These are phyloP conservation scores for Lagopus leucura DNA, from an alignment of 2,113 vertebrate genomes.

Conservation along the genomic window DNA sequence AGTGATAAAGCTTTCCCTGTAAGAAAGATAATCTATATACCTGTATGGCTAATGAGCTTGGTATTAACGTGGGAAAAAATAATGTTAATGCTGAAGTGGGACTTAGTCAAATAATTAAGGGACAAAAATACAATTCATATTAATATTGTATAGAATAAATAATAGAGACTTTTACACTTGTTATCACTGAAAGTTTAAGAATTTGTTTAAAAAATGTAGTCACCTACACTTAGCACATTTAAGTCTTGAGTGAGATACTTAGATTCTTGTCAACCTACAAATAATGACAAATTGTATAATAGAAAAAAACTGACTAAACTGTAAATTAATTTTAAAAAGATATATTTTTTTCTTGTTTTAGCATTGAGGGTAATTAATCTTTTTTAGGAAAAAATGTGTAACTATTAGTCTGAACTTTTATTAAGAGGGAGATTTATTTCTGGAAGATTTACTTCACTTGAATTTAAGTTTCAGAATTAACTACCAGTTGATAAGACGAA, in stretches of 20 bases:
- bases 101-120: background rate
- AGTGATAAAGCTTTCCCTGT: background rate
- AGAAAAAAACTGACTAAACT: background rate
- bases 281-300: background rate
- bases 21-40: background rate
- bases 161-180: background rate
- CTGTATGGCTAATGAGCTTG: background rate
- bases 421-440: background rate
- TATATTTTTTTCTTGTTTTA: background rate
- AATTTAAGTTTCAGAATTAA: background rate
- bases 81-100: background rate
- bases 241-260: background rate
- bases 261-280: background rate
- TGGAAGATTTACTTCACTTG: background rate
- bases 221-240: background rate
- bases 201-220: background rate
- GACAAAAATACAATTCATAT: background rate
- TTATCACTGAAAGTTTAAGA: background rate
- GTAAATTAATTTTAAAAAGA: background rate
- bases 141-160: background rate
- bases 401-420: background rate
- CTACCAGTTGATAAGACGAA: background rate
- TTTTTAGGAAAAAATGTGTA: background rate
- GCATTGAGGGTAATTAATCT: background rate
- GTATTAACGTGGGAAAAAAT: background rate